Evolutionary conservation across 1,140 invertebrate species (phyloP), one percentile per base, ranked within the genome.

Genomic region (Aphis craccivora): DNA sequence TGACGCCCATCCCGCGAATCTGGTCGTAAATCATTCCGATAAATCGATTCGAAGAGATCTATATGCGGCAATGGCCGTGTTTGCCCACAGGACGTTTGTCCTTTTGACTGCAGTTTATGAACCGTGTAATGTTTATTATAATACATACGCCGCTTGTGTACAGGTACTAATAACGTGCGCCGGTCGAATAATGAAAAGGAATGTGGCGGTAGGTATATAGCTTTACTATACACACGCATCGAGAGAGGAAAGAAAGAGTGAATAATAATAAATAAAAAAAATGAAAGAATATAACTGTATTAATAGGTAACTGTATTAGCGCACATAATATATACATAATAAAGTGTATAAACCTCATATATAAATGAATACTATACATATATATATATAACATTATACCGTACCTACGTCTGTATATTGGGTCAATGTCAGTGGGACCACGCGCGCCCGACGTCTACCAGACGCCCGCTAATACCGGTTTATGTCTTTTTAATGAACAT

Each of bases 361-460:
- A n/a, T 67, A 51, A 51, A 67, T 67, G 25, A 14, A 30, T 67
- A 35, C 4, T 81, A 37, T 35, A 30, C 43, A 25, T 83, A 81
- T 37, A 35, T 20, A 37, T 18, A 37, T 81, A 40, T 84, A 84
- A 40, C 35, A 84, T 84, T 9, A 43, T 43, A 43, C 83, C 23
- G 43, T 30, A 14, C 48, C 8, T 22, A 37, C 48, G 87, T 89
- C 53, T 89, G 60, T 67, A 60, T 30, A 89, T 89, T 53, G 87
- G 87, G 87, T 89, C 87, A 89, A 89, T 89, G 87, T 89, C 87
- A 53, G 87, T 53, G 48, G 87, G 35, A 89, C 87, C 87, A 89
- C 87, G 87, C 87, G 87, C 87, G 87, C 87, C 48, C 87, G 48
- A 89, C 87, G 87, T 35, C 87, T 48, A 23, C 88, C 88, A 51